Conservation (phyloP, 2,113 vertebrate genomes). For the Danionella cerebrum region DNA sequence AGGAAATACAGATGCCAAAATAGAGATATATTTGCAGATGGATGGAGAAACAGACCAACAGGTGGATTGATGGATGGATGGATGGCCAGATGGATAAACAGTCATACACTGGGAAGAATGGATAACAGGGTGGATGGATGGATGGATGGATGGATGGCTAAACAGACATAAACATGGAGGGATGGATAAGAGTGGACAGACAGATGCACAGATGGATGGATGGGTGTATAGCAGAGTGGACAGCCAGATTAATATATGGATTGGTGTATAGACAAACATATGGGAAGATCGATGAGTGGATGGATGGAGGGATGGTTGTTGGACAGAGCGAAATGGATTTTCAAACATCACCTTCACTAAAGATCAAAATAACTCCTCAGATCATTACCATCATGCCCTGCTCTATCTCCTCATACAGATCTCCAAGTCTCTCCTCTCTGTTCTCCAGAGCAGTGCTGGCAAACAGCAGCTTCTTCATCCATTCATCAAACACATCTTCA, state of each 20-base stretch:
- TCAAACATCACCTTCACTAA: no score
- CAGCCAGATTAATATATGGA: background rate
- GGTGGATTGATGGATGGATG: background rate
- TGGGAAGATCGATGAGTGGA: background rate
- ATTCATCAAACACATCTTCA: slow-evolving; percentile 62
- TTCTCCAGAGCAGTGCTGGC: slow-evolving; percentile 48
- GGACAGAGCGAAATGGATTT: no score
- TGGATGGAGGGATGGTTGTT: no score
- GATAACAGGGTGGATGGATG: background rate
- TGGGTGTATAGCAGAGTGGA: no score
- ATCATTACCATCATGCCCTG: slow-evolving; percentile 61
- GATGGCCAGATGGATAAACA: background rate
- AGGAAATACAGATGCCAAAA: background rate
- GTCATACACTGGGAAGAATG: background rate
- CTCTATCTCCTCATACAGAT: slow-evolving; percentile 67
- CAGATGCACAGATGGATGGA: background rate
- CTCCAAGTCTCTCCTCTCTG: slow-evolving; percentile 53
- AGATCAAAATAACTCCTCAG: no score
- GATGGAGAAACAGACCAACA: background rate
- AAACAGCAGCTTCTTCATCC: slow-evolving; percentile 60
- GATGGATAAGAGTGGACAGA: background rate
- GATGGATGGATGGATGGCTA: background rate
- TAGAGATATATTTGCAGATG: background rate
- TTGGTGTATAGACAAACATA: background rate
- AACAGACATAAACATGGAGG: background rate